Percentiles rank a stretch among this genome's conserved stretches.
These are phyloP conservation scores for Pectinophora gossypiella DNA, from an alignment of 1,140 invertebrate species.

Conservation along the genomic window DNA sequence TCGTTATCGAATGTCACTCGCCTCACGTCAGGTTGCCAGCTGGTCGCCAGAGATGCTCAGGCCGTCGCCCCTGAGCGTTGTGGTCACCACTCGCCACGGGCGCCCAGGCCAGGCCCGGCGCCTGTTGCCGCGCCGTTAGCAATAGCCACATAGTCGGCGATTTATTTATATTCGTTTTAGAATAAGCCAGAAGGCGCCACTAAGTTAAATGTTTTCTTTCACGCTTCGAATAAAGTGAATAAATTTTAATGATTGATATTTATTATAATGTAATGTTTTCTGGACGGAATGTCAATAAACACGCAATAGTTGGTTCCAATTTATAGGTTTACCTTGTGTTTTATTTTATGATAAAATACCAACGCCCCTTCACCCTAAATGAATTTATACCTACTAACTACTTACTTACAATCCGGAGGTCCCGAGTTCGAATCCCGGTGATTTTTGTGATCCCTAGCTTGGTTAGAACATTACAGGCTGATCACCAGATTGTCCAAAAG, in stretches of 20 bases:
- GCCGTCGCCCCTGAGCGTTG: too few species aligned
- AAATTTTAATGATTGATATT: slow-evolving; percentile 56
- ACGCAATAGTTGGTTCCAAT: slow-evolving; percentile 73
- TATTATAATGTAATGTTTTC: slow-evolving; percentile 67
- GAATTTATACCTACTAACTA: too few species aligned
- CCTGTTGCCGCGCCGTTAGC: slow-evolving; percentile 40
- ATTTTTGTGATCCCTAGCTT: too few species aligned
- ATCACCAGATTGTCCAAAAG: too few species aligned
- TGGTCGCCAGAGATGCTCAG: background rate
- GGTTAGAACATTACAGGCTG: too few species aligned
- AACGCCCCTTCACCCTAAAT: too few species aligned
- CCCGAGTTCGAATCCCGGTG: too few species aligned
- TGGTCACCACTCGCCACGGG: slow-evolving; percentile 13
- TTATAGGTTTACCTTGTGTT: slow-evolving; percentile 43
- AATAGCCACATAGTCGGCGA: slow-evolving; percentile 67
- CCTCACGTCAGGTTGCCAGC: background rate
- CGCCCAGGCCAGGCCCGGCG: slow-evolving; percentile 12
- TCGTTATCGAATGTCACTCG: background rate
- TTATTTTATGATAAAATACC: too few species aligned
- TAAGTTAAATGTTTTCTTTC: slow-evolving; percentile 56
- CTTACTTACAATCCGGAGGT: too few species aligned
- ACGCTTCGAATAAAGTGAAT: slow-evolving; percentile 55
- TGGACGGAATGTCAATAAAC: slow-evolving; percentile 72
- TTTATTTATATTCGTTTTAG: slow-evolving; percentile 74
- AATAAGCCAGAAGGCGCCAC: slow-evolving; percentile 65